phyloP scores from a whole-genome alignment of 2,113 vertebrate species.

The Haemorhous mexicanus region DNA sequence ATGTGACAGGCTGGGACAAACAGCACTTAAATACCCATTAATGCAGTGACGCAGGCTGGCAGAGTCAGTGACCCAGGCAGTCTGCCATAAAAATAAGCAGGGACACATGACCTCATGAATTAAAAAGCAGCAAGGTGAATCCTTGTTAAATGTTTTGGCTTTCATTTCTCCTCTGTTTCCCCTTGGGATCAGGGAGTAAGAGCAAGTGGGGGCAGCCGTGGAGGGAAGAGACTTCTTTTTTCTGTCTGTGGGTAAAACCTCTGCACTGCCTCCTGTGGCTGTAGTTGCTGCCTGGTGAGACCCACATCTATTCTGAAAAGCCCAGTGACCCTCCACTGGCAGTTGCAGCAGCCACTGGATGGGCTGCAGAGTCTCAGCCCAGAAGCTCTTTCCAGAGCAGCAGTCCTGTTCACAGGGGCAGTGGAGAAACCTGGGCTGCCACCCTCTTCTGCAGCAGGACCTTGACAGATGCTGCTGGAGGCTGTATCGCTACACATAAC shows the following conservation, averaged over 20 bases:
- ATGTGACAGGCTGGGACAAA: not conserved
- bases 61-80: conserved; percentile 25
- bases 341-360: not conserved
- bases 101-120: conserved; percentile 2
- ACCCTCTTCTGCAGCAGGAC: not conserved
- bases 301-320: not conserved
- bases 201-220: not conserved
- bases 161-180: not conserved
- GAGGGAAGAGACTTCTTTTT: not conserved
- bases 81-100: not conserved
- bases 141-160: not conserved
- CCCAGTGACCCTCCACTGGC: not conserved
- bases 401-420: not conserved
- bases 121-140: conserved; percentile 13
- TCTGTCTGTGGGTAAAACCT: not conserved
- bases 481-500: rapidly evolving
- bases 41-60: conserved; percentile 7
- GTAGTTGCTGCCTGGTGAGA: not conserved
- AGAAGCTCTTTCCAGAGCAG: not conserved
- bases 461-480: not conserved
- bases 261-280: not conserved
- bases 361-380: not conserved
- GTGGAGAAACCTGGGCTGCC: not conserved
- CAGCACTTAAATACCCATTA: conserved; percentile 5
- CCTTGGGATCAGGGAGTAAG: not conserved